These are phyloP conservation scores for Ianthella basta DNA, from an alignment of 37 sponge, comb jelly and placozoan genomes.

Conservation along the genomic window DNA sequence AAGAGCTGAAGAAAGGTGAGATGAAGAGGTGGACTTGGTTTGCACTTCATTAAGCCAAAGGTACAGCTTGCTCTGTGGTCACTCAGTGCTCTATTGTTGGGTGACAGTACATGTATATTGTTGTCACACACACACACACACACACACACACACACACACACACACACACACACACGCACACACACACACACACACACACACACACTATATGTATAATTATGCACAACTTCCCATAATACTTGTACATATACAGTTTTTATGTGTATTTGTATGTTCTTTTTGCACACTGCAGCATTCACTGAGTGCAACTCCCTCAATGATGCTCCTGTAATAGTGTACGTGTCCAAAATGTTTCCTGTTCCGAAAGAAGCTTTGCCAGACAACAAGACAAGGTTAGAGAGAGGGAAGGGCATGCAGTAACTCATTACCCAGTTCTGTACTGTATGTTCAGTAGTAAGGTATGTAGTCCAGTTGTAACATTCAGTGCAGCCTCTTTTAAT, in stretches of 20 bases:
- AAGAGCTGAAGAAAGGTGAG: constrained; percentile 69
- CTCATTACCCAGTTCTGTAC: too few species aligned
- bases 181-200: constrained; percentile 40
- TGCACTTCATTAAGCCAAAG: background rate
- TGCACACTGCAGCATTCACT: constrained; percentile 59
- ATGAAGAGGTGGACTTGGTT: background rate
- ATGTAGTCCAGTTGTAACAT: too few species aligned
- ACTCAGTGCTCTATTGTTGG: background rate
- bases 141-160: constrained; percentile 35
- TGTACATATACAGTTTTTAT: too few species aligned
- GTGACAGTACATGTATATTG: background rate
- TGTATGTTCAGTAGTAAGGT: too few species aligned
- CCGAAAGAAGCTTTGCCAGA: constrained; percentile 54
- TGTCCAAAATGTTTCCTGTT: constrained; percentile 91
- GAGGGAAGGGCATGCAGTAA: too few species aligned
- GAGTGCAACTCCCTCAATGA: constrained; percentile 52
- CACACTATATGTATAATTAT: constrained; percentile 8
- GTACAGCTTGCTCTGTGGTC: background rate
- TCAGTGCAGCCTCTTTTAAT: too few species aligned
- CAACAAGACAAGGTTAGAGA: constrained; percentile 73
- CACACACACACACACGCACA: constrained; percentile 37
- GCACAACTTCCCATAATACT: background rate
- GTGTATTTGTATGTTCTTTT: background rate
- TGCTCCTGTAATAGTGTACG: constrained; percentile 76
- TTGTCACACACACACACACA: constrained; percentile 24